Conservation (phyloP, 1,140 invertebrate species). For the Caenorhabditis brenneri region DNA sequence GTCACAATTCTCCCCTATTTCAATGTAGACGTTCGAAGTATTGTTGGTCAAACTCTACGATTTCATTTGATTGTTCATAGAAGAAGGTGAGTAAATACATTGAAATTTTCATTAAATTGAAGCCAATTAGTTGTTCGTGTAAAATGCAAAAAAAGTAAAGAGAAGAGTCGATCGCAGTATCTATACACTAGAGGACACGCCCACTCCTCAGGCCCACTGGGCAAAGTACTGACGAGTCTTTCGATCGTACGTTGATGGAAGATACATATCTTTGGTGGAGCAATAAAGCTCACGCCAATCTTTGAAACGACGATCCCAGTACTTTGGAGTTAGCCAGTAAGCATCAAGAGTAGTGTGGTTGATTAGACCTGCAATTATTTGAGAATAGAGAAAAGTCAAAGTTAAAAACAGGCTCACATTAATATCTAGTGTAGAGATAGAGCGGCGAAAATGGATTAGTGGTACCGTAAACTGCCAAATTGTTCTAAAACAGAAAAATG, state of each 20-base stretch:
- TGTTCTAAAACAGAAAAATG: background rate
- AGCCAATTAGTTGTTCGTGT: background rate
- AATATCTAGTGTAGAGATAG: constrained; percentile 51
- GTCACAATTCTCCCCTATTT: background rate
- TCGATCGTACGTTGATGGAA: constrained; percentile 53
- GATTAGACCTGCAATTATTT: constrained; percentile 46
- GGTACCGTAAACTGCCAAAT: constrained; percentile 53
- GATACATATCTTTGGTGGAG: constrained; percentile 45
- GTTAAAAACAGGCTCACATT: background rate
- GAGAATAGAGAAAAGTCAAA: background rate
- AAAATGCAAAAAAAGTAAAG: background rate
- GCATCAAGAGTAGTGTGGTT: constrained; percentile 55
- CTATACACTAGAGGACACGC: background rate
- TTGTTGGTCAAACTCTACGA: constrained; percentile 4
- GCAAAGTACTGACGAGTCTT: constrained; percentile 54
- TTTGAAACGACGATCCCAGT: constrained; percentile 59
- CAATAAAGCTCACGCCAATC: constrained; percentile 53
- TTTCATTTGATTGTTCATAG: background rate
- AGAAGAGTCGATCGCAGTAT: constrained; percentile 37
- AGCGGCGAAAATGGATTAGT: constrained; percentile 52
- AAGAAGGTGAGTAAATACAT: constrained; percentile 17
- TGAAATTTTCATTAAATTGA: background rate
- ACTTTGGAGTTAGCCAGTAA: constrained; percentile 57
- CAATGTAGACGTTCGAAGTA: constrained; percentile 16
- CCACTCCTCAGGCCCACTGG: constrained; percentile 46